These are phyloP conservation scores for Achatina immaculata DNA, from an alignment of 1,140 invertebrate genomes.

Conservation along the genomic window DNA sequence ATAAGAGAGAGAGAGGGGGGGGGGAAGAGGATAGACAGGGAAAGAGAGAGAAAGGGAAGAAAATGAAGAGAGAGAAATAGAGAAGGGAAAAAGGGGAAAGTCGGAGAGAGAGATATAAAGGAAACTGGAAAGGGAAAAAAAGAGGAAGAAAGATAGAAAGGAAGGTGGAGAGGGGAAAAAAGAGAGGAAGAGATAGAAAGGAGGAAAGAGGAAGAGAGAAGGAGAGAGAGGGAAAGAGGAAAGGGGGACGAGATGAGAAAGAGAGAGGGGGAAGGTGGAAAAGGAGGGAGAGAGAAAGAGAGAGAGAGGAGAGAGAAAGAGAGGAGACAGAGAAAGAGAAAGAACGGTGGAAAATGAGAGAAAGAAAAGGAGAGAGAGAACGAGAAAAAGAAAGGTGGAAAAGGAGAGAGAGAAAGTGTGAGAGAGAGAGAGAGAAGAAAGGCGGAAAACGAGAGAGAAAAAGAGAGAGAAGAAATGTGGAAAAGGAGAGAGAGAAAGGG, in stretches of 20 bases:
- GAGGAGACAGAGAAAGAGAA: neutral
- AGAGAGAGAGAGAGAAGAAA: neutral
- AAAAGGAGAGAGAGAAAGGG: neutral
- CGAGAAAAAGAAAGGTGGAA: neutral
- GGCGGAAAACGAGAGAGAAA: neutral
- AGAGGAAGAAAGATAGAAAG: too few species aligned
- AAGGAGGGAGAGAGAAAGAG: neutral
- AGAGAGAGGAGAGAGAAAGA: neutral
- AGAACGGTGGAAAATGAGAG: neutral
- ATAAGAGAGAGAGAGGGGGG: too few species aligned
- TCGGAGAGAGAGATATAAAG: too few species aligned
- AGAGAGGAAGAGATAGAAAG: neutral
- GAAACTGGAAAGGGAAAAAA: too few species aligned
- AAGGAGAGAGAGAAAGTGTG: constrained; percentile 6
- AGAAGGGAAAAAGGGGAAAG: neutral
- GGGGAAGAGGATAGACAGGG: too few species aligned
- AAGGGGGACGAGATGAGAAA: neutral
- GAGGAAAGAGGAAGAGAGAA: neutral
- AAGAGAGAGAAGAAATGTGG: too few species aligned
- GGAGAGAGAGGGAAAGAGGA: neutral
- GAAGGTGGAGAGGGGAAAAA: neutral
- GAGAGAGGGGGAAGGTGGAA: neutral
- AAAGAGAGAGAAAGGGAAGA: too few species aligned
- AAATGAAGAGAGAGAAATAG: neutral
- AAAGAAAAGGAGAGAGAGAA: too few species aligned